These are phyloP conservation scores for Philantomba maxwellii DNA, from an alignment of 2,113 vertebrate species.

Conservation along the genomic window DNA sequence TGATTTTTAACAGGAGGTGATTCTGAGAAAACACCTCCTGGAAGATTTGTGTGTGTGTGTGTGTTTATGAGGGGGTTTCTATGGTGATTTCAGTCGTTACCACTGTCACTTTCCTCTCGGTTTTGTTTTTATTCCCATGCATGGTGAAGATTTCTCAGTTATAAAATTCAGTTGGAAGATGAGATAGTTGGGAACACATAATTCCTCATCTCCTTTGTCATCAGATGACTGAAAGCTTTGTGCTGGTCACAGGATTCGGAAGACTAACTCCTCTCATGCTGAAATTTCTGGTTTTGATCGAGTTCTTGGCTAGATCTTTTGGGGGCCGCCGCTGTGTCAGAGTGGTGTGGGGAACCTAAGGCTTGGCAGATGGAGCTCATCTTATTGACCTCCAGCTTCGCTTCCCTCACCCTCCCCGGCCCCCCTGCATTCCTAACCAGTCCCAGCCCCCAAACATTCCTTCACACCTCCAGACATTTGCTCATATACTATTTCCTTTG, in stretches of 20 bases:
- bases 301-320: conserved; percentile 3
- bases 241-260: not conserved
- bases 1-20: not conserved
- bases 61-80: not conserved
- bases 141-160: not conserved
- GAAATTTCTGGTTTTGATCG: conserved; percentile 34
- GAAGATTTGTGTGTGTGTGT: not conserved
- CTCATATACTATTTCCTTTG: not conserved
- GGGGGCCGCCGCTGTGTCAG: not conserved
- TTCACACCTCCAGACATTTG: not conserved
- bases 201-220: conserved; percentile 31
- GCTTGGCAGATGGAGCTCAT: not conserved
- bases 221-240: not conserved
- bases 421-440: not conserved
- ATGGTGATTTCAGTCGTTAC: not conserved
- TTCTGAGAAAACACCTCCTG: not conserved
- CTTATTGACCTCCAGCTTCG: not conserved
- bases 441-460: not conserved
- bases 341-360: not conserved
- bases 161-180: conserved; percentile 27
- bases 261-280: not conserved
- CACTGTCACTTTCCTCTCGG: not conserved
- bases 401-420: not conserved
- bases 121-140: conserved; percentile 17
- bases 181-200: not conserved